A percentile compares a stretch with the other conserved stretches of the same genome.
These are phyloP conservation scores for Urophycis tenuis DNA, from an alignment of 2,797 vertebrate species.

Conservation along the genomic window DNA sequence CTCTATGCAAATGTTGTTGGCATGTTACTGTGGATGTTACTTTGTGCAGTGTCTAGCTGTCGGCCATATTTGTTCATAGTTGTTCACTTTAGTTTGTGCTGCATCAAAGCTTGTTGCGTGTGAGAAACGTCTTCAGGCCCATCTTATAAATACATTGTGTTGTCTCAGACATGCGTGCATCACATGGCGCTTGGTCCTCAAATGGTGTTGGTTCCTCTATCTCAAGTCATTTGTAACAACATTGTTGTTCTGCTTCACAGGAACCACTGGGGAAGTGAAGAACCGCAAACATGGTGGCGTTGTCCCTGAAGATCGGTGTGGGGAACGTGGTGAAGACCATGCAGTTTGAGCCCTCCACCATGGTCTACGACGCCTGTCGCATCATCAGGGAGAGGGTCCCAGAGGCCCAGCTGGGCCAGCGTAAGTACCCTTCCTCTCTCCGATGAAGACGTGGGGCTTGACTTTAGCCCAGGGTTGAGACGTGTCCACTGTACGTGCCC, in stretches of 20 bases:
- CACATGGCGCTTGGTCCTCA: neutral
- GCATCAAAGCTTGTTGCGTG: neutral
- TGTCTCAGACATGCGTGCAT: neutral
- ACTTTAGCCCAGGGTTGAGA: neutral
- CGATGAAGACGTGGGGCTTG: too few species aligned
- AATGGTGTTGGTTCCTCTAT: neutral
- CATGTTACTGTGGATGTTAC: neutral
- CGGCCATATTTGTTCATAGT: neutral
- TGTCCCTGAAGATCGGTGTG: slow-evolving; percentile 95
- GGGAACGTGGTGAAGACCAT: slow-evolving; percentile 98
- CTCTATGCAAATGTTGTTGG: neutral
- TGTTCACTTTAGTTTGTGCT: neutral
- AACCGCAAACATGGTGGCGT: slow-evolving; percentile 88
- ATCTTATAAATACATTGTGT: neutral
- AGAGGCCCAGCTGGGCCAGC: slow-evolving; percentile 87
- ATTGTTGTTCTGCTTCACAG: slow-evolving; percentile 20
- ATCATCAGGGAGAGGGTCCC: slow-evolving; percentile 94
- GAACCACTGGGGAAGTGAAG: slow-evolving; percentile 47
- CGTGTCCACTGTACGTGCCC: neutral
- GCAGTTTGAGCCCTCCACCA: slow-evolving; percentile 98
- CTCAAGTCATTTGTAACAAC: neutral
- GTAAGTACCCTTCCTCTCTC: slow-evolving; percentile 71
- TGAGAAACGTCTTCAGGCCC: neutral
- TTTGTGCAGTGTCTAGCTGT: neutral
- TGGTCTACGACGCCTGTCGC: slow-evolving; percentile 93